Base-by-base conservation (phyloP, 2,113 vertebrate species). In the Marmota flaviventris region DNA sequence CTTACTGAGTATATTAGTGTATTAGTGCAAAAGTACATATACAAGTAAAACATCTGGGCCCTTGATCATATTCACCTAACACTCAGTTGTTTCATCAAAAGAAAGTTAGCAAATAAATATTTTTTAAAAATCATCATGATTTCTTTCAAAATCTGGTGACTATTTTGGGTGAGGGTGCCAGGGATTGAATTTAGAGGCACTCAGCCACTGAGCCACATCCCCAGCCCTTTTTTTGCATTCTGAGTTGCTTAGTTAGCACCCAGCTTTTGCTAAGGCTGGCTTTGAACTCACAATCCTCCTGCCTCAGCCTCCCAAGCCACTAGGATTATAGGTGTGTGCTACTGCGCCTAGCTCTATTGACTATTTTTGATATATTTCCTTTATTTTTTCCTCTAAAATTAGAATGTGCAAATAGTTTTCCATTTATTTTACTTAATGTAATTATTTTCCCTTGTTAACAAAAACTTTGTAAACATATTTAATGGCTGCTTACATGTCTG, bases 71-170 rank as follows among this genome's bases (percentile, higher is more conserved):
- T 2, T 93, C 70, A 84, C 4, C 25, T 17, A 32, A 69, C 72
- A 51, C 5, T 93, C 32, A 17, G 51, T 79, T 42, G 34, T n/a
- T 42, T 12, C 16, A 42, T 85, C n/a, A 82, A 34, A 89, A 32
- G 81, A 87, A 95, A 84, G 25, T 53, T 88, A 45, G 58, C 39
- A 86, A 69, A 85, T 85, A 93, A 76, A 42, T 93, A 51, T 76
- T 84, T 85, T 76, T 84, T 82, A 77, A 39, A 92, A 95, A 67
- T 58, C 83, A 48, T 94, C 20, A 24, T 63, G 69, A 81, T 73
- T 20, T 81, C 32, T 61, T 42, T 85, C 16, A 69, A 12, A 67
- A 65, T 65, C 82, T 65, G 34, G 32, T 2, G 16, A 39, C 53
- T 39, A 8, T 82, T 89, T 95, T 51, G 48, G 12, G 48, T 11